These are phyloP conservation scores for Rhabdomys dilectus DNA, from an alignment of 2,113 vertebrate species.

Conservation along the genomic window DNA sequence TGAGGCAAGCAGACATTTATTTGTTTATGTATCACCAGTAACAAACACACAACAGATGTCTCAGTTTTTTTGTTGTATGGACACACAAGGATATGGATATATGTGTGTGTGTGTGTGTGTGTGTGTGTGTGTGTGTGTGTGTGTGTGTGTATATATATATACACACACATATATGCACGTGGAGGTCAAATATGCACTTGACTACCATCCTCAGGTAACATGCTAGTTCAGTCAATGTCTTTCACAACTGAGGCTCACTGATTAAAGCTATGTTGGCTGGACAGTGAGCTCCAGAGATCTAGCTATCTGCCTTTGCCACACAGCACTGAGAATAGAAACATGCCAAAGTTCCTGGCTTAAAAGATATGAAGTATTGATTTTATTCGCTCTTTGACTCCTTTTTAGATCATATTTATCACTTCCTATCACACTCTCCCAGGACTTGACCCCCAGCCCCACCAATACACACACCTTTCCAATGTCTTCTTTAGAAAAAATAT, in stretches of 20 bases:
- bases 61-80: background rate
- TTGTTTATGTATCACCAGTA: background rate
- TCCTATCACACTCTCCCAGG: background rate
- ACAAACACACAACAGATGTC: background rate
- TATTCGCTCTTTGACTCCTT: background rate
- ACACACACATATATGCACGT: background rate
- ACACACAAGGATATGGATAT: background rate
- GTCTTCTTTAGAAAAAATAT: background rate
- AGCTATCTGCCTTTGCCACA: background rate
- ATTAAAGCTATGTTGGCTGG: background rate
- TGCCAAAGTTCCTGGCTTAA: background rate
- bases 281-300: background rate
- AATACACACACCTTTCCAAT: background rate
- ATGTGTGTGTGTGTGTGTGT: too few relatives aligned
- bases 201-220: background rate
- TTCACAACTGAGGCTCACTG: background rate
- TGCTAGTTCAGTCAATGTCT: background rate
- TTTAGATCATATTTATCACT: background rate
- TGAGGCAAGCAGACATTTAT: background rate
- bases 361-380: background rate
- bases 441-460: background rate
- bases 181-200: background rate
- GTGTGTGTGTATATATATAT: too few relatives aligned
- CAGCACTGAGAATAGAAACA: background rate
- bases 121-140: too few relatives aligned